Evolutionary conservation across 2,113 vertebrate genomes (phyloP).

Genomic region (Sphyrna mokarran): DNA sequence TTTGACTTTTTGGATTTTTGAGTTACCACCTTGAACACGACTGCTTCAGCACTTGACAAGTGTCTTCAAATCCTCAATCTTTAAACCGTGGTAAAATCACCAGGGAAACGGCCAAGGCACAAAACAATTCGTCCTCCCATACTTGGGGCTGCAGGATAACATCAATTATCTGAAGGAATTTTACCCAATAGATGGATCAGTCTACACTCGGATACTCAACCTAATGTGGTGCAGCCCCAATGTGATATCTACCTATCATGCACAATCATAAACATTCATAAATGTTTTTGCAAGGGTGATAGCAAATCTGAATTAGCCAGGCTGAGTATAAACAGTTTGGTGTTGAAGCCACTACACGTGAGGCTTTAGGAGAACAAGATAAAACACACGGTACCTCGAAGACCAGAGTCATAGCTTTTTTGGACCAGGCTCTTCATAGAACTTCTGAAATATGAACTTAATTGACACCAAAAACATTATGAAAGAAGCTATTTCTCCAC

Average conservation of each 20-base stretch:
- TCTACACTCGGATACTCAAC: not conserved
- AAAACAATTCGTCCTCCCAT: not conserved
- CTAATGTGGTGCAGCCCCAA: not conserved
- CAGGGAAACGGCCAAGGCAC: not conserved
- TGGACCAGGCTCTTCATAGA: not conserved
- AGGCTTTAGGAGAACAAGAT: not conserved
- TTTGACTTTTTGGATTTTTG: constrained; percentile 56
- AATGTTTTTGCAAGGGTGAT: not conserved
- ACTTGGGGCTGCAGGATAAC: not conserved
- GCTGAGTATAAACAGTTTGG: not conserved
- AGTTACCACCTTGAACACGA: constrained; percentile 38
- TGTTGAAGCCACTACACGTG: not conserved
- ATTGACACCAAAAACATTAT: not conserved
- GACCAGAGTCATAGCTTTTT: not conserved
- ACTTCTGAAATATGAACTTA: not conserved
- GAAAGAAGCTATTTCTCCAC: not conserved
- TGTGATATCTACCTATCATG: not conserved
- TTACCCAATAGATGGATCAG: not conserved
- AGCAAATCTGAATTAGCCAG: not conserved
- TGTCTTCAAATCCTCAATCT: not conserved
- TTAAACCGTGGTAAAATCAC: not conserved
- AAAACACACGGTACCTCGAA: not conserved
- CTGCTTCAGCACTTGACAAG: not conserved
- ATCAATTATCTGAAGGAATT: not conserved
- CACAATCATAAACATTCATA: not conserved